phyloP scores from a whole-genome alignment of 2,888 invertebrate species.

The Auanema freiburgensis region DNA sequence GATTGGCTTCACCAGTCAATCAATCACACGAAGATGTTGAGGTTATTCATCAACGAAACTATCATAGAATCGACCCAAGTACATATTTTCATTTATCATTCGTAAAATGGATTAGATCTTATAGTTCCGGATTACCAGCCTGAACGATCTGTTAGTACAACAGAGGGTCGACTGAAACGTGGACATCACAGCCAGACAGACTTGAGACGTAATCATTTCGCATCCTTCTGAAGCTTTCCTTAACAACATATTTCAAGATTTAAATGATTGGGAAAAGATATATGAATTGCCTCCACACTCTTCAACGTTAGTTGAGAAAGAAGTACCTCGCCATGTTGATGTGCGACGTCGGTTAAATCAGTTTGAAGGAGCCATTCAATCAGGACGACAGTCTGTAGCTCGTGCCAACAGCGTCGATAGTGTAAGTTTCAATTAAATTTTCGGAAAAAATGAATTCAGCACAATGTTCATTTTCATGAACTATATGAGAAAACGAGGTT shows the following conservation, averaged over 20 bases:
- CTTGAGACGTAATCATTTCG: slow-evolving; percentile 12
- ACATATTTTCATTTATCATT: neutral
- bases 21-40: slow-evolving; percentile 31
- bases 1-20: slow-evolving; percentile 26
- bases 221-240: neutral
- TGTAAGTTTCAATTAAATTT: slow-evolving; percentile 15
- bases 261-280: slow-evolving; percentile 63
- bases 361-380: slow-evolving; percentile 50
- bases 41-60: slow-evolving; percentile 53
- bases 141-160: no score
- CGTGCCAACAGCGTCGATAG: slow-evolving; percentile 25
- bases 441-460: slow-evolving; percentile 1
- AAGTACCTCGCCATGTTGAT: slow-evolving; percentile 52
- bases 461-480: neutral
- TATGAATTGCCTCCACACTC: slow-evolving; percentile 63
- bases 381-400: slow-evolving; percentile 21
- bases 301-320: slow-evolving; percentile 55
- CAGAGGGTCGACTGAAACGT: neutral
- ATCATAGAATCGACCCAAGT: slow-evolving; percentile 37
- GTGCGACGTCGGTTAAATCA: slow-evolving; percentile 50
- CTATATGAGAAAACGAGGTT: neutral
- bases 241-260: neutral
- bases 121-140: no score
- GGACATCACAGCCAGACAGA: slow-evolving; percentile 17
- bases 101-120: no score